phyloP scores from a whole-genome alignment of 2,113 vertebrate species.

The Zosterops hypoxanthus region DNA sequence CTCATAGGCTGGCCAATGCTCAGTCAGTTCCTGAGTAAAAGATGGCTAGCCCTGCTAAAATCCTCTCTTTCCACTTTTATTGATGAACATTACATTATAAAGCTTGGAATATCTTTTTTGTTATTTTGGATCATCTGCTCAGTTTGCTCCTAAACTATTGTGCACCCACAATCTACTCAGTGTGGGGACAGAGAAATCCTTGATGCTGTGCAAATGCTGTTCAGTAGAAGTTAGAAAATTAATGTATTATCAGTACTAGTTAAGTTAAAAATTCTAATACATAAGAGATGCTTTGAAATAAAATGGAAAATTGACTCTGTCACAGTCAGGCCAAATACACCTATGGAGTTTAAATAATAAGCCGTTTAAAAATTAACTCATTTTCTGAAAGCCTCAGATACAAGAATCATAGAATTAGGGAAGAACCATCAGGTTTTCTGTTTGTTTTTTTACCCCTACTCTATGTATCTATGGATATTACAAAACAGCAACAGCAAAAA shows the following conservation, averaged over 20 bases:
- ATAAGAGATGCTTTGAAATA: background rate
- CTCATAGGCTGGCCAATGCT: accelerated
- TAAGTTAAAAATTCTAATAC: background rate
- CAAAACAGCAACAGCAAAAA: background rate
- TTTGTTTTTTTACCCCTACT: background rate
- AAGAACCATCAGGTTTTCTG: accelerated
- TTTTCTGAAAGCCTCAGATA: background rate
- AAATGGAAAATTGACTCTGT: background rate
- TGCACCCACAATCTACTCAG: accelerated
- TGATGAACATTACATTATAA: background rate
- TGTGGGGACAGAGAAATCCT: background rate
- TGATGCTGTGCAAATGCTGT: background rate
- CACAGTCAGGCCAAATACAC: background rate
- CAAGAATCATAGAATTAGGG: background rate
- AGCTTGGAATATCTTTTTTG: background rate
- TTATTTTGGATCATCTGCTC: background rate
- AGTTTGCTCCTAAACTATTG: background rate
- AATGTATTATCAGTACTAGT: background rate
- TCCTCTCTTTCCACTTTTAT: background rate
- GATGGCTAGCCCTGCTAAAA: background rate
- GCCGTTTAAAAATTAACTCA: background rate
- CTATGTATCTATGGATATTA: background rate
- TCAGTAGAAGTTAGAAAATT: background rate
- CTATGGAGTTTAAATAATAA: background rate
- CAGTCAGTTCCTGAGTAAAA: background rate